phyloP scores from a whole-genome alignment of 2,113 vertebrate genomes.

The Clarias batrachus region DNA sequence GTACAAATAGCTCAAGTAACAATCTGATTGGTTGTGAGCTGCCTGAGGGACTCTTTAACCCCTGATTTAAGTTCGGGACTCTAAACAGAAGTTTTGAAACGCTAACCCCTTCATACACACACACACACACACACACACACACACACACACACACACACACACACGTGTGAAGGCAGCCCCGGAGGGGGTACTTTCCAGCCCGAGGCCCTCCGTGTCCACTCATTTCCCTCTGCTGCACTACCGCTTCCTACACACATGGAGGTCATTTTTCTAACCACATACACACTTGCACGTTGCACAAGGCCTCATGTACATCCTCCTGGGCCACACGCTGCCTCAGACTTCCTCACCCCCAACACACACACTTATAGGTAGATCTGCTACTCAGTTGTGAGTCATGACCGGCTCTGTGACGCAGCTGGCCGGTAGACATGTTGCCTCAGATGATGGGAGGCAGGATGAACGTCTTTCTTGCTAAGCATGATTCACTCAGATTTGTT shows the following conservation, averaged over 20 bases:
- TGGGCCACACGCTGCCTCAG: slow-evolving; percentile 8
- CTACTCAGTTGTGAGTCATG: slow-evolving; percentile 27
- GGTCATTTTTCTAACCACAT: slow-evolving; percentile 69
- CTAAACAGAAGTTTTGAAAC: slow-evolving; percentile 76
- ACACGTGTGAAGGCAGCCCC: slow-evolving; percentile 20
- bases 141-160: background rate
- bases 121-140: background rate
- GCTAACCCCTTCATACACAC: slow-evolving; percentile 70
- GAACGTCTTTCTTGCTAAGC: background rate
- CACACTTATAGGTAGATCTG: background rate
- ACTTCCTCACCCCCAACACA: background rate
- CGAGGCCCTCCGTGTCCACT: slow-evolving; percentile 81
- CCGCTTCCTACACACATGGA: slow-evolving; percentile 87
- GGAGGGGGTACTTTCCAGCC: slow-evolving; percentile 73
- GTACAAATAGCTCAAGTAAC: background rate
- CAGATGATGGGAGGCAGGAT: background rate
- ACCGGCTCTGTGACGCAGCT: slow-evolving; percentile 3
- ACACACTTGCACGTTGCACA: slow-evolving; percentile 37
- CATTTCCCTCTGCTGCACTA: slow-evolving; percentile 88
- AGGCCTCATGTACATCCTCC: slow-evolving; percentile 25
- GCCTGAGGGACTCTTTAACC: slow-evolving; percentile 96
- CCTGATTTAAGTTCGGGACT: slow-evolving; percentile 87
- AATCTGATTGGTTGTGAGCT: slow-evolving; percentile 69
- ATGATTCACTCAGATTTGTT: slow-evolving; percentile 12
- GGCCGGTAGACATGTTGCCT: background rate